Percentiles rank a stretch among this genome's conserved stretches.
Conservation (phyloP, 2,113 vertebrate species). For the Sarotherodon lohbergeri region DNA sequence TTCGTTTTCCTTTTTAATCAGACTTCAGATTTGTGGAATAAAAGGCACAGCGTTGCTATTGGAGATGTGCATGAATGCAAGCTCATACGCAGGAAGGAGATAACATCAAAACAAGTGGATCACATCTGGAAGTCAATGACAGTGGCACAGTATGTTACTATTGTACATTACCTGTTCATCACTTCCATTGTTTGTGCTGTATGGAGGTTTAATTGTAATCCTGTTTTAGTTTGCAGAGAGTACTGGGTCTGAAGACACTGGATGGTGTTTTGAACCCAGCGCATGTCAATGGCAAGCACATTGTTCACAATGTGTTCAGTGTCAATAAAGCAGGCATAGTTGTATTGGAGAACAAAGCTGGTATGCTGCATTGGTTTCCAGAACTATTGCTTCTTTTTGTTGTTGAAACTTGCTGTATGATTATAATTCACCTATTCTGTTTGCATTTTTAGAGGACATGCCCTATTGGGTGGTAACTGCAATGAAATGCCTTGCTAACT, state of each 20-base stretch:
- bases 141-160: conserved; percentile 39
- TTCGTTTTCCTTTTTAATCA: background rate
- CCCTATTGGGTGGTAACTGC: conserved; percentile 65
- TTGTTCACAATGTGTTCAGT: conserved; percentile 62
- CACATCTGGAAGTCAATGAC: conserved; percentile 66
- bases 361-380: conserved; percentile 8
- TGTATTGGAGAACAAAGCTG: conserved; percentile 59
- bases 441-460: conserved; percentile 55
- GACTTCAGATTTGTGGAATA: conserved; percentile 64
- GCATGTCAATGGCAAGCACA: conserved; percentile 52
- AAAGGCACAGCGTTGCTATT: conserved; percentile 62
- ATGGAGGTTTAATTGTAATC: background rate
- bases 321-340: conserved; percentile 63
- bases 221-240: conserved; percentile 52
- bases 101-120: conserved; percentile 58
- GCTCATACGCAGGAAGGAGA: conserved; percentile 58
- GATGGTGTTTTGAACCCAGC: conserved; percentile 52
- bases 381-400: background rate
- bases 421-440: background rate
- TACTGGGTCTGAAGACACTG: conserved; percentile 47
- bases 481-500: conserved; percentile 66
- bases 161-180: background rate
- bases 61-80: conserved; percentile 67
- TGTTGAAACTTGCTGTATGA: background rate
- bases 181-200: background rate